A percentile compares a stretch with the other conserved stretches of the same genome.
phyloP scores from a whole-genome alignment of 35 echinoderm and acorn worm species.

The Heliocidaris tuberculata region DNA sequence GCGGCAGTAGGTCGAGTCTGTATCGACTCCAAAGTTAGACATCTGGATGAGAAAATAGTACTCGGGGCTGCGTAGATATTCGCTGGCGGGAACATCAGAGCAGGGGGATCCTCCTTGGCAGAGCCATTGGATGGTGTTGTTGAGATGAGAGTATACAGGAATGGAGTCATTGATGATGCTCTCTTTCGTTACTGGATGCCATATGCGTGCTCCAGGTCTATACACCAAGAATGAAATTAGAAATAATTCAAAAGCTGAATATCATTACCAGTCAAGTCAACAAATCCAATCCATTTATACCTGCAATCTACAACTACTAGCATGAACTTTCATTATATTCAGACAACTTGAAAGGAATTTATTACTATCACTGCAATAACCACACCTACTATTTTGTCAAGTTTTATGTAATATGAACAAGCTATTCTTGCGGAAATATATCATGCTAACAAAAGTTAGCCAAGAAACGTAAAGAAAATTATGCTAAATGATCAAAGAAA shows the following conservation, averaged over 20 bases:
- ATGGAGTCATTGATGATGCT: constrained; percentile 46
- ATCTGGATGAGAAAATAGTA: constrained; percentile 68
- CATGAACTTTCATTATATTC: too few species aligned
- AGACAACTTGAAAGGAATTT: too few species aligned
- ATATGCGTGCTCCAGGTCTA: constrained; percentile 44
- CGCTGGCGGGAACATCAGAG: constrained; percentile 47
- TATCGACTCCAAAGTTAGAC: constrained; percentile 44
- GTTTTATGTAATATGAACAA: too few species aligned
- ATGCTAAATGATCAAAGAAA: too few species aligned
- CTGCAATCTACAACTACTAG: too few species aligned
- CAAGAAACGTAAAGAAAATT: too few species aligned
- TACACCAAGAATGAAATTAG: not conserved
- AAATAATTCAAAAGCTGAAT: not conserved
- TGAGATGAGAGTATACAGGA: constrained; percentile 43
- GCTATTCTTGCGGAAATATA: too few species aligned
- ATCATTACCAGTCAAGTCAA: too few species aligned
- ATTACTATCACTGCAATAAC: too few species aligned
- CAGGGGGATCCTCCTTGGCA: constrained; percentile 58
- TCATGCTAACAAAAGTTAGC: too few species aligned
- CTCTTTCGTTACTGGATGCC: constrained; percentile 1
- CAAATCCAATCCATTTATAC: too few species aligned
- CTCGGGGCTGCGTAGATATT: constrained; percentile 55
- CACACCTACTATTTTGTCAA: too few species aligned
- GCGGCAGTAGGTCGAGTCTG: constrained; percentile 50
- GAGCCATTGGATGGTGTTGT: constrained; percentile 37